Evolutionary conservation across 2,113 vertebrate species (phyloP).

Genomic region (Sylvia atricapilla): DNA sequence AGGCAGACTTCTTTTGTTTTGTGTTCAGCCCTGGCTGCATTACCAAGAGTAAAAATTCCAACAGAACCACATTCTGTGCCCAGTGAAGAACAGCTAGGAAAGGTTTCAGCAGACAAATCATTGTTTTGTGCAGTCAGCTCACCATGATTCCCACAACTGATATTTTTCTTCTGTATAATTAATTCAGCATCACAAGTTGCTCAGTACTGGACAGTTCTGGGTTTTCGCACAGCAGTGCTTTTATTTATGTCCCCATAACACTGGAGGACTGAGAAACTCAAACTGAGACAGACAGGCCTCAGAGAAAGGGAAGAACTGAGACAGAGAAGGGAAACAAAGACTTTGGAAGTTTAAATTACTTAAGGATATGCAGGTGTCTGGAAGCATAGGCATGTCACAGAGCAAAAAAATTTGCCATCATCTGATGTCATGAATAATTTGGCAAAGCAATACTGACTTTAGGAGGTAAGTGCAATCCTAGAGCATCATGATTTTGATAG

Average conservation of each 20-base stretch:
- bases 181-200: not conserved
- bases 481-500: not conserved
- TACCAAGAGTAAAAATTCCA: not conserved
- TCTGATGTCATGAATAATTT: not conserved
- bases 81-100: not conserved
- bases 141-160: fast-evolving
- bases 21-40: not conserved
- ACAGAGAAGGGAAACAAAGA: not conserved
- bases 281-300: not conserved
- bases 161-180: not conserved
- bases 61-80: fast-evolving
- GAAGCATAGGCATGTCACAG: not conserved
- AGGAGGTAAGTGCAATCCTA: not conserved
- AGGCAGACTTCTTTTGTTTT: not conserved
- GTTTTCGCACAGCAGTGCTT: not conserved
- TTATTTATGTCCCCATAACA: not conserved
- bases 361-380: not conserved
- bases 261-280: not conserved
- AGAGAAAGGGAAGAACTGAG: too few relatives aligned
- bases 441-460: not conserved
- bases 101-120: not conserved
- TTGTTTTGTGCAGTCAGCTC: not conserved
- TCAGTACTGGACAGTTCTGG: fast-evolving
- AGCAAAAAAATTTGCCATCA: not conserved
- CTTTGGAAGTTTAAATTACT: not conserved